Conservation (phyloP, 2,113 vertebrate species). For the Xenotilapia longispinis region DNA sequence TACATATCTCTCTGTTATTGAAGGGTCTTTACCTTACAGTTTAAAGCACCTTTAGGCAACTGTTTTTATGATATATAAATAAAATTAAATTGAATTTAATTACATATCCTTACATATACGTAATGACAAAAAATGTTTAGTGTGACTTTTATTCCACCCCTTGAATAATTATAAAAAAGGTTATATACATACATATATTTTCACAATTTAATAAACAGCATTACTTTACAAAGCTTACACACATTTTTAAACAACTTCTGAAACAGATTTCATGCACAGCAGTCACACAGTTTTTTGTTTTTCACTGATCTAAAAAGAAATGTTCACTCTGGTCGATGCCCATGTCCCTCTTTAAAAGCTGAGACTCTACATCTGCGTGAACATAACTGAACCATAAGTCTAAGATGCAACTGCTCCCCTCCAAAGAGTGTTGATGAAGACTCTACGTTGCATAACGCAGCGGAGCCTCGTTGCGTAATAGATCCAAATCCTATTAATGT, state of each 20-base stretch:
- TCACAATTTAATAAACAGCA: not conserved
- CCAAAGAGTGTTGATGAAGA: slow-evolving; percentile 24
- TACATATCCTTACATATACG: not conserved
- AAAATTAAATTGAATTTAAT: rapidly evolving
- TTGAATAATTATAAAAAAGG: not conserved
- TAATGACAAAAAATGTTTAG: not conserved
- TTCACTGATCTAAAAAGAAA: not conserved
- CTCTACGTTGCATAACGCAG: slow-evolving; percentile 35
- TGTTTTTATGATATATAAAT: not conserved
- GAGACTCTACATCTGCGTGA: not conserved
- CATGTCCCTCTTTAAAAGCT: not conserved
- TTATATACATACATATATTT: not conserved
- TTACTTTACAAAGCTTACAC: not conserved
- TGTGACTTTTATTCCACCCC: not conserved
- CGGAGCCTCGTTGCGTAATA: slow-evolving; percentile 58
- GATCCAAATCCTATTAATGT: slow-evolving; percentile 62
- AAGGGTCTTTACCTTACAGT: not conserved
- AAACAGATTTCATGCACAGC: rapidly evolving
- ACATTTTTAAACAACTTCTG: not conserved
- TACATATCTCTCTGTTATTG: not conserved
- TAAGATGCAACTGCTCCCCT: not conserved
- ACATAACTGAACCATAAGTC: not conserved
- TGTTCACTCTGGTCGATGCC: not conserved
- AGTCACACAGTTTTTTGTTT: not conserved
- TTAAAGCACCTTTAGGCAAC: not conserved